Evolutionary conservation across 2,113 vertebrate genomes (phyloP).

Genomic region (Riparia riparia): DNA sequence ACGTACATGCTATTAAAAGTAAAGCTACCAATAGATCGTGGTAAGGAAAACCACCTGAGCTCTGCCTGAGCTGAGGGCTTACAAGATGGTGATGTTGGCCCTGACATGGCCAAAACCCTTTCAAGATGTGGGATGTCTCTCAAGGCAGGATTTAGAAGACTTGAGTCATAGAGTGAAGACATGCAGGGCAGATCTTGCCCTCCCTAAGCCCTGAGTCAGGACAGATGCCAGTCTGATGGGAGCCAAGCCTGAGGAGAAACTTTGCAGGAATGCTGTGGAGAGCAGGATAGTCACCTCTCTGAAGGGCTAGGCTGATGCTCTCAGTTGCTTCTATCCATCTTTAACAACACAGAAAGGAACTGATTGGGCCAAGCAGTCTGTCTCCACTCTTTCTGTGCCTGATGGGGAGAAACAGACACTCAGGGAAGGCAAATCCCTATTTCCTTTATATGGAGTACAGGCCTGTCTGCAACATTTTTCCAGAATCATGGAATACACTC

Average conservation of each 20-base stretch:
- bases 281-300: not conserved
- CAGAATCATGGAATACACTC: not conserved
- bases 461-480: accelerated
- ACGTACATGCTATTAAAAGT: not conserved
- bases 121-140: not conserved
- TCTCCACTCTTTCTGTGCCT: not conserved
- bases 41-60: slow-evolving; percentile 2
- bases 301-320: not conserved
- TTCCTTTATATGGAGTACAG: not conserved
- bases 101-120: not conserved
- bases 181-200: accelerated
- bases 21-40: not conserved
- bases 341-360: not conserved
- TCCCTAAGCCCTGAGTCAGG: accelerated
- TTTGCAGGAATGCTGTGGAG: not conserved
- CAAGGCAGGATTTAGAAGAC: not conserved
- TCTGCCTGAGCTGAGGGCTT: not conserved
- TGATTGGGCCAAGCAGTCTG: not conserved
- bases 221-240: not conserved
- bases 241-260: not conserved
- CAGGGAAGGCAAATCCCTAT: accelerated
- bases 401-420: not conserved
- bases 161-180: accelerated
- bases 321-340: not conserved
- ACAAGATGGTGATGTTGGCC: not conserved